These are phyloP conservation scores for Apoderus coryli DNA, from an alignment of 2,888 invertebrate genomes.

Conservation along the genomic window DNA sequence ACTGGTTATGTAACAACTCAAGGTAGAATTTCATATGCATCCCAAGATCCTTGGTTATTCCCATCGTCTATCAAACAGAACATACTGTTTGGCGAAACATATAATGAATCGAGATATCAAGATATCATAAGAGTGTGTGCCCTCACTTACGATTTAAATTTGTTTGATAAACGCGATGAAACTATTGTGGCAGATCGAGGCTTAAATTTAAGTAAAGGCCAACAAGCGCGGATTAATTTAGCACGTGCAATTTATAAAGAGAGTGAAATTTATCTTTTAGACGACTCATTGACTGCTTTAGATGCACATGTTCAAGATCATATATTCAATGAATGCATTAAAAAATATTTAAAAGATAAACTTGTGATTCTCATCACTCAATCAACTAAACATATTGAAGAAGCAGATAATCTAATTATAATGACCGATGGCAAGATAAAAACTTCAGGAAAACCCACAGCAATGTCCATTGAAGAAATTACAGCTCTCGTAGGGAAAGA, in stretches of 20 bases:
- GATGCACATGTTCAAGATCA: conserved; percentile 74
- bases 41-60: conserved; percentile 49
- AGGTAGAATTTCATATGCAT: conserved; percentile 40
- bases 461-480: conserved; percentile 55
- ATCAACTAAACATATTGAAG: conserved; percentile 45
- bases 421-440: conserved; percentile 35
- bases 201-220: conserved; percentile 59
- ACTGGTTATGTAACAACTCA: conserved; percentile 32
- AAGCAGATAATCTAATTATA: conserved; percentile 23
- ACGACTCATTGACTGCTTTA: conserved; percentile 81
- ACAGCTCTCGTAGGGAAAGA: conserved; percentile 44
- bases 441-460: conserved; percentile 47
- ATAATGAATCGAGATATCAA: conserved; percentile 31
- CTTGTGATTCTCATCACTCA: conserved; percentile 60
- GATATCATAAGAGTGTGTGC: conserved; percentile 45
- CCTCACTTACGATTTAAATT: conserved; percentile 52
- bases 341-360: conserved; percentile 43
- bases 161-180: conserved; percentile 61
- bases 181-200: conserved; percentile 67
- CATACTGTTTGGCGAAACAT: conserved; percentile 55
- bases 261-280: conserved; percentile 69
- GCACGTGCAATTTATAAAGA: conserved; percentile 72
- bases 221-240: conserved; percentile 72
- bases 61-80: conserved; percentile 54
- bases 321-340: conserved; percentile 66